Evolutionary conservation across 2,888 invertebrate genomes (phyloP), one percentile per base, ranked within the genome.

Genomic region (Meganola albula): DNA sequence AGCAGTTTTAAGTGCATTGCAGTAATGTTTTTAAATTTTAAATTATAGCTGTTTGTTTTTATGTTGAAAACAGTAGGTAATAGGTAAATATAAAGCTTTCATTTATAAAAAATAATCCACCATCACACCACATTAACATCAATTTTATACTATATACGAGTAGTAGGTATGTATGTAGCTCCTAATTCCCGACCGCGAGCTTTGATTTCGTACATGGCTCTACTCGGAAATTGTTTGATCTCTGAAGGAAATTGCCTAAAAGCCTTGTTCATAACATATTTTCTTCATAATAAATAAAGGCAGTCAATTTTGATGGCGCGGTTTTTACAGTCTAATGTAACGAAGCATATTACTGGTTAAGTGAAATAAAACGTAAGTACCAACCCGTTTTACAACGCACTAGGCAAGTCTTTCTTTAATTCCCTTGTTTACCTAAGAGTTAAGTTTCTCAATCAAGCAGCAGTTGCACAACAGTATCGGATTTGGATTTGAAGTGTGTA

Each of bases 211-310:
- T 52, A 46, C 51, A 40, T 36, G 38, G 48, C 48, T 53, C 51
- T 56, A 40, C 44, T 41, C 58, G 62, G 59, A 69, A 70, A 70
- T 61, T 65, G 63, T 71, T 67, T 68, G 67, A 70, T 70, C 62
- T 66, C 56, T 46, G 25, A 39, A 55, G 59, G 62, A 68, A 68
- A 71, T 69, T 66, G 61, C 53, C 58, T 57, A 57, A 63, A 55
- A 58, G 66, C 60, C 54, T 55, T 59, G 51, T 61, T 61, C 50
- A 48, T 56, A 57, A 53, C 45, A 50, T 53, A 56, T 63, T 64
- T 59, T 51, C 38, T 34, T 34, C 37, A 32, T 42, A 26, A 25
- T n/a, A n/a, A n/a, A n/a, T n/a, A n/a, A n/a, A n/a, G n/a, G n/a
- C n/a, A n/a, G n/a, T n/a, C n/a, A n/a, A n/a, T n/a, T n/a, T n/a